A percentile compares a stretch with the other conserved stretches of the same genome.
Conservation (phyloP, 1,140 invertebrate genomes). For the Dendrolimus punctatus region DNA sequence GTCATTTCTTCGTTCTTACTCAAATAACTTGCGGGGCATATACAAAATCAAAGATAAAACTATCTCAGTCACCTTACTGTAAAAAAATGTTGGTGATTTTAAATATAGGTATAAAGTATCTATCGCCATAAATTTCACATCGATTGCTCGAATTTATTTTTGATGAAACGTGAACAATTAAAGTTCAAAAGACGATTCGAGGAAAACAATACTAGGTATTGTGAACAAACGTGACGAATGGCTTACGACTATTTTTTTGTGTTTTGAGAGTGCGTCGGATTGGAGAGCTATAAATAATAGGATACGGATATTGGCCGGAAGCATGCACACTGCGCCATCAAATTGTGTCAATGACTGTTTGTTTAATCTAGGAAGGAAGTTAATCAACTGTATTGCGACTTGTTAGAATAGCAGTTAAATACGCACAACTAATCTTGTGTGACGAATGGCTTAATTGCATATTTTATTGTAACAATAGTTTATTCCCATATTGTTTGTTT, state of each 20-base stretch:
- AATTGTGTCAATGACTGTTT: constrained; percentile 48
- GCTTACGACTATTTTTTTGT: constrained; percentile 54
- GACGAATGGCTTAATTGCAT: constrained; percentile 16
- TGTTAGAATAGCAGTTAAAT: constrained; percentile 6
- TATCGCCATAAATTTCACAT: constrained; percentile 8
- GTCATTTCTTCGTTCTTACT: no score
- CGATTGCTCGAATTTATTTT: constrained; percentile 22
- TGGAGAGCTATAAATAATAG: constrained; percentile 48
- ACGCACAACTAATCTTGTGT: constrained; percentile 9
- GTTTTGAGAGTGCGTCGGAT: constrained; percentile 49
- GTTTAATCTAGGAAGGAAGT: constrained; percentile 32
- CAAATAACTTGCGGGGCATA: no score
- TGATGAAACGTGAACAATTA: constrained; percentile 27
- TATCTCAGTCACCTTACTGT: no score
- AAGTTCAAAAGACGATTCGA: constrained; percentile 27
- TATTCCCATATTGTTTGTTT: constrained; percentile 8
- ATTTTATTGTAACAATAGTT: constrained; percentile 18
- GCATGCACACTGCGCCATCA: constrained; percentile 37
- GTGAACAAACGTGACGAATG: constrained; percentile 52
- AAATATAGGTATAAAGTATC: no score
- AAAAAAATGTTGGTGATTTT: no score
- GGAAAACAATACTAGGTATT: constrained; percentile 55
- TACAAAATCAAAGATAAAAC: no score
- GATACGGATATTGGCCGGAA: constrained; percentile 56
- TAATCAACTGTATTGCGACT: constrained; percentile 26